Evolutionary conservation across 2,888 invertebrate species (phyloP).

Genomic region (Ichneumoninae sp.): DNA sequence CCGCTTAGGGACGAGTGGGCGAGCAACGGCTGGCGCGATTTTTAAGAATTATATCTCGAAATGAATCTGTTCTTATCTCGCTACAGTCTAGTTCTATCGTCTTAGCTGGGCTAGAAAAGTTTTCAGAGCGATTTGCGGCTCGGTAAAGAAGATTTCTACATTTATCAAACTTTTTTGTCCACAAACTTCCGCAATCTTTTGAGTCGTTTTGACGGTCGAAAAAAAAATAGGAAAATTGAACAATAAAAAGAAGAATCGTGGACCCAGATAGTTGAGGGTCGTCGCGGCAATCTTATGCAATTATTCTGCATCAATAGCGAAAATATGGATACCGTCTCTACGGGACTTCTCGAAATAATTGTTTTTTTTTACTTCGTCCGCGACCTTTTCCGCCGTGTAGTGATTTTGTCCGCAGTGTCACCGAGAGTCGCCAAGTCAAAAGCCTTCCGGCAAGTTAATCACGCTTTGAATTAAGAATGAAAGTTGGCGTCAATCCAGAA

Average conservation of each 20-base stretch:
- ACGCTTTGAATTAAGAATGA: constrained; percentile 58
- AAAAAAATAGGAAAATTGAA: background rate
- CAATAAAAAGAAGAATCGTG: background rate
- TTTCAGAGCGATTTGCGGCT: background rate
- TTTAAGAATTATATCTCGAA: background rate
- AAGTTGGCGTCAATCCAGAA: constrained; percentile 63
- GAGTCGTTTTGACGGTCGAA: too few relatives aligned
- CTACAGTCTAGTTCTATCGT: background rate
- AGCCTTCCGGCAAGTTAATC: constrained; percentile 30
- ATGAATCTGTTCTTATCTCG: background rate
- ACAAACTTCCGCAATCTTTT: too few relatives aligned
- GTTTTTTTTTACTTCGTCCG: background rate
- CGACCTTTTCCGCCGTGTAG: background rate
- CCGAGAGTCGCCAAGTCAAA: constrained; percentile 4
- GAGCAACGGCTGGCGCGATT: background rate
- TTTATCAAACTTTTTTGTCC: too few relatives aligned
- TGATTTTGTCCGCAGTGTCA: constrained; percentile 7
- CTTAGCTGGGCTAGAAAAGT: background rate
- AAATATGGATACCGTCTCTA: background rate
- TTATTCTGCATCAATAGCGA: background rate
- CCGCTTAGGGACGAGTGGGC: background rate
- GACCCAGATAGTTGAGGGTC: background rate
- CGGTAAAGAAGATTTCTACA: too few relatives aligned
- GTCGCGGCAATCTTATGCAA: too few relatives aligned
- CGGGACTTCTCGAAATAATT: background rate